A percentile compares a stretch with the other conserved stretches of the same genome.
Conservation (phyloP, 2,113 vertebrate genomes). For the Bothrops jararaca region DNA sequence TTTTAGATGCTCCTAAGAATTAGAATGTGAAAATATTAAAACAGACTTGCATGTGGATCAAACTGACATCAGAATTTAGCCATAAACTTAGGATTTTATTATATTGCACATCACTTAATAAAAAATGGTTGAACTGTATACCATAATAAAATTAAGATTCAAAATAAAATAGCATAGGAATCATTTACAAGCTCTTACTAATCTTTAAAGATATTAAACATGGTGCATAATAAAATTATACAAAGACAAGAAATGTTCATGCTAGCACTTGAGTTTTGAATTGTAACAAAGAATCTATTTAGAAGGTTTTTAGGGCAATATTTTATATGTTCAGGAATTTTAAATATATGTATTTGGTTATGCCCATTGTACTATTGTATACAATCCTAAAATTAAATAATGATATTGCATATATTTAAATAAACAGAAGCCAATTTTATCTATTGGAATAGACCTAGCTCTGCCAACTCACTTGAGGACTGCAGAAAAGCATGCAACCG, state of each 20-base stretch:
- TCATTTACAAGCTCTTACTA: not conserved
- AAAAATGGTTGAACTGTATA: not conserved
- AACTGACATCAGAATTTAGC: not conserved
- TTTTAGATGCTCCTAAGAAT: constrained; percentile 75
- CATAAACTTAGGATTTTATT: not conserved
- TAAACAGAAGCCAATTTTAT: not conserved
- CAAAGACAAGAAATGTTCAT: not conserved
- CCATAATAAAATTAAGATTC: not conserved
- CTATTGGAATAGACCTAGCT: not conserved
- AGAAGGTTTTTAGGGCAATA: not conserved
- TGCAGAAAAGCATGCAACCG: not conserved
- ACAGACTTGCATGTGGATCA: not conserved
- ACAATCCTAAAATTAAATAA: not conserved
- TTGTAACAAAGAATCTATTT: not conserved
- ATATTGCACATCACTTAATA: not conserved
- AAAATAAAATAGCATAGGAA: not conserved
- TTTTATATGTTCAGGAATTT: too few relatives aligned
- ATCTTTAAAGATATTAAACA: not conserved
- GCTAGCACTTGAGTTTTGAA: not conserved
- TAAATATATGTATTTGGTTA: not conserved
- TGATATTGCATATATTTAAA: not conserved
- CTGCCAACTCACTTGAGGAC: not conserved
- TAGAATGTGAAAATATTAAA: constrained; percentile 10
- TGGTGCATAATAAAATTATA: not conserved
- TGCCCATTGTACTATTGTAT: not conserved